Conservation (phyloP, 2,113 vertebrate genomes). For the Podarcis raffonei region DNA sequence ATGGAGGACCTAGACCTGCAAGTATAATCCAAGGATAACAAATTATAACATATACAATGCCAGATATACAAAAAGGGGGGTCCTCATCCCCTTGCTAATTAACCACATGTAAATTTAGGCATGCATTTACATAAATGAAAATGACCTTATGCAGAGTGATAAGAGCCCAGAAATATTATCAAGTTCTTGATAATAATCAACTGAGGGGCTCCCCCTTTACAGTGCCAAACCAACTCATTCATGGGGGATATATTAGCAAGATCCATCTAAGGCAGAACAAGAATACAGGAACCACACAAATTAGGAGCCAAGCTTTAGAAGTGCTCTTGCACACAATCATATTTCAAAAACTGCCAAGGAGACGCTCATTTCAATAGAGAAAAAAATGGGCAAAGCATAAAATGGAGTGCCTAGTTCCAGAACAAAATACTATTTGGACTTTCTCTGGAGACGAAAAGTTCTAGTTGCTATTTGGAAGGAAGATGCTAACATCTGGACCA, state of each 20-base stretch:
- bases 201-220: not conserved
- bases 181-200: too few relatives aligned
- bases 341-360: not conserved
- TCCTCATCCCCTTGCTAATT: too few relatives aligned
- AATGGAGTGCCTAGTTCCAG: not conserved
- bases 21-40: too few relatives aligned
- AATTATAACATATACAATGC: too few relatives aligned
- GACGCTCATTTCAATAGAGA: not conserved
- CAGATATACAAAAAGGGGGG: too few relatives aligned
- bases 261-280: not conserved
- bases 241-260: not conserved
- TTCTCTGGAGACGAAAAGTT: not conserved
- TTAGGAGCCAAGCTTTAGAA: not conserved
- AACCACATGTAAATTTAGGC: too few relatives aligned
- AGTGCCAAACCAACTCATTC: not conserved
- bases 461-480: not conserved
- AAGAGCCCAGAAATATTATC: too few relatives aligned
- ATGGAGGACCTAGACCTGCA: too few relatives aligned
- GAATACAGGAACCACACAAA: not conserved
- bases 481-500: not conserved
- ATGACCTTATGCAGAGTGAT: too few relatives aligned
- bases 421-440: not conserved
- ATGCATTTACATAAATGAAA: too few relatives aligned
- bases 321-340: not conserved
- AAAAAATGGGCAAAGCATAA: not conserved